Base-by-base conservation (phyloP, 2,797 vertebrate species). In the Yasuhikotakia modesta region DNA sequence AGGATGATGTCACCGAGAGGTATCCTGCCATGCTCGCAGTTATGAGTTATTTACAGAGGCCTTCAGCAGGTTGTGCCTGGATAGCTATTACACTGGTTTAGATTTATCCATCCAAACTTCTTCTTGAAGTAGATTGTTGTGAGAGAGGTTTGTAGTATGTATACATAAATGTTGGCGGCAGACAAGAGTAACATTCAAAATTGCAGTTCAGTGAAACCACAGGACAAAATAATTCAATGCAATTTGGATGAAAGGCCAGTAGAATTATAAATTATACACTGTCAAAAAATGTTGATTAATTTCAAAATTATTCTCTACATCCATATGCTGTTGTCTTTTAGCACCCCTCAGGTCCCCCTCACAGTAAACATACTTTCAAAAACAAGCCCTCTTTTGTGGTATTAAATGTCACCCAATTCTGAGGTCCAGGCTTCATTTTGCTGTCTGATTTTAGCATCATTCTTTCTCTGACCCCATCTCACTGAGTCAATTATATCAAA, bases 401-500 rank as follows among this genome's bases (percentile, higher is more conserved):
- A 32, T 60, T 43, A 72, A 73, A 76, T 72, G 63, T 76, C 70
- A 69, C 63, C 67, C 61, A 43, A 65, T 60, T 55, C 53, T 21
- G 60, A 71, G 39, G 52, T 75, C 66, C 67, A 16, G 50, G 70
- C 16, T 64, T 79, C 19, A 48, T 65, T 52, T 70, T 48, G 53
- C 64, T 43, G 27, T 79, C 60, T 61, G 48, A 66, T 82, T 64
- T 69, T 64, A 67, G 63, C 67, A 52, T 78, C 43, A 64, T 78
- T 69, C 76, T 57, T 30, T 68, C 14, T 39, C 80, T 82, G 82
- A 85, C 83, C 82, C 67, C 75, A 61, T 86, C 81, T 79, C 55
- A 27, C 80, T 60, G 82, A 83, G 73, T 83, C 82, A 85, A 86
- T 86, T 83, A 82, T 80, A 79, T 81, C 76, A 81, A 85, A 86